phyloP scores from a whole-genome alignment of 2,797 vertebrate genomes.

The Dryobates pubescens region DNA sequence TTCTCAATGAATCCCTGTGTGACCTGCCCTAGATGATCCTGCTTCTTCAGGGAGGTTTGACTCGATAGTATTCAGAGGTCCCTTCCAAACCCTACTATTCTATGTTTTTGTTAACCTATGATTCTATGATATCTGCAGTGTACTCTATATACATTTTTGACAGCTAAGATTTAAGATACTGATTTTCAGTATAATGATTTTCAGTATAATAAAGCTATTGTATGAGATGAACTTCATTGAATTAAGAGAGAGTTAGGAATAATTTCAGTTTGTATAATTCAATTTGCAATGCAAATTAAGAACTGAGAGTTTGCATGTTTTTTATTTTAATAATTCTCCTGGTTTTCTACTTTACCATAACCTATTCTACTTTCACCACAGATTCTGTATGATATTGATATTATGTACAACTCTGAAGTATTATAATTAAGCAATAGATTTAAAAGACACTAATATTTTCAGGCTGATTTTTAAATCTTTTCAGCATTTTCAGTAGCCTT shows the following conservation, averaged over 20 bases:
- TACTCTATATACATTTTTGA: background rate
- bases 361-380: background rate
- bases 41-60: too few relatives aligned
- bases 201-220: background rate
- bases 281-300: background rate
- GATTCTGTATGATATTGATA: background rate
- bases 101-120: too few relatives aligned
- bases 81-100: too few relatives aligned
- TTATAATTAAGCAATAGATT: background rate
- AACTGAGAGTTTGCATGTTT: background rate
- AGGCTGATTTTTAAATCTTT: background rate
- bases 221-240: constrained; percentile 17
- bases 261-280: constrained; percentile 16
- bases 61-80: too few relatives aligned
- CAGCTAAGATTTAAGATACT: background rate
- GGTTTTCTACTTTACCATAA: background rate
- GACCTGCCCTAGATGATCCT: too few relatives aligned
- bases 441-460: background rate
- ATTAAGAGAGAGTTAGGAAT: background rate
- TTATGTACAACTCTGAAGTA: background rate
- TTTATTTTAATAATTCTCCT: background rate
- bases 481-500: background rate
- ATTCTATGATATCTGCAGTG: background rate
- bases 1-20: too few relatives aligned
- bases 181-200: constrained; percentile 25